These are phyloP conservation scores for Tridacna gigas DNA, from an alignment of 2,888 invertebrate species.

Conservation along the genomic window DNA sequence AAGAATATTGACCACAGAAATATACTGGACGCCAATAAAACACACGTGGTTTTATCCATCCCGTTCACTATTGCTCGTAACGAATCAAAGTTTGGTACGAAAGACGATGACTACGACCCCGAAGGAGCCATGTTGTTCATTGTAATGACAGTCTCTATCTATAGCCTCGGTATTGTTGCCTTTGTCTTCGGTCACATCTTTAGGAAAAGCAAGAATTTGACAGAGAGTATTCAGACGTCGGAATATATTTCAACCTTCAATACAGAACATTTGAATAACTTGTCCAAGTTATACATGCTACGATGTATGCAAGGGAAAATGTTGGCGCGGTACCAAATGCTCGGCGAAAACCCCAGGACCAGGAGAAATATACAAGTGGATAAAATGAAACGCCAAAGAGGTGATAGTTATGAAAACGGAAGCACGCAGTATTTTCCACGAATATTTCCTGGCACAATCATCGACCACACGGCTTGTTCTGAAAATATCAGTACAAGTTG, in stretches of 20 bases:
- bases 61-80: neutral
- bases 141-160: conserved; percentile 9
- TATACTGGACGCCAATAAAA: neutral
- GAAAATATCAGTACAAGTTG: too few species aligned
- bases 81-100: neutral
- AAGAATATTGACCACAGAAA: neutral
- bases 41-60: neutral
- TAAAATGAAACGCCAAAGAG: neutral
- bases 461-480: too few species aligned
- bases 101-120: conserved; percentile 8
- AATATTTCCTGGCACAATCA: conserved; percentile 1
- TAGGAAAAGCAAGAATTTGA: neutral
- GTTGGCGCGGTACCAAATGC: conserved; percentile 12
- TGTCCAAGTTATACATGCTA: conserved; percentile 16
- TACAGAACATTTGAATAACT: neutral
- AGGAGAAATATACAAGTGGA: neutral
- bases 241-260: conserved; percentile 21
- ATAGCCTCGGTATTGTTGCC: conserved; percentile 12
- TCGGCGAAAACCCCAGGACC: neutral
- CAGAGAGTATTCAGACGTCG: neutral
- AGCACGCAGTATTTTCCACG: neutral
- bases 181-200: conserved; percentile 16
- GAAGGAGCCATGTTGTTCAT: conserved; percentile 15
- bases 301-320: conserved; percentile 10
- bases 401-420: neutral